Evolutionary conservation across 2,113 vertebrate genomes (phyloP).

Genomic region (Hoplias malabaricus): DNA sequence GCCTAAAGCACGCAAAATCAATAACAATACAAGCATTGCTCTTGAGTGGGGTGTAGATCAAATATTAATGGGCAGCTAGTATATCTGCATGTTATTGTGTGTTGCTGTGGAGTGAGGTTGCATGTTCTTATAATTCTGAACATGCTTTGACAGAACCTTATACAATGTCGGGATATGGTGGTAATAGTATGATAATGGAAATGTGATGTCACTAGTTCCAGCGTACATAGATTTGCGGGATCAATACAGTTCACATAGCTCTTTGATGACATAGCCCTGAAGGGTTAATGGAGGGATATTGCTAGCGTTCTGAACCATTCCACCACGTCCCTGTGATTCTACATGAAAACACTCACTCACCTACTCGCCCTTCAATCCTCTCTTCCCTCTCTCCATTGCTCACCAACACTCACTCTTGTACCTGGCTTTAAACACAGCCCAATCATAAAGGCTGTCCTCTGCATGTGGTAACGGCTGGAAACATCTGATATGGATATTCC

Average conservation of each 20-base stretch:
- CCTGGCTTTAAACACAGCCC: neutral
- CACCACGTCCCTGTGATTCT: neutral
- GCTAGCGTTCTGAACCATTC: neutral
- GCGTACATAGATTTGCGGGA: neutral
- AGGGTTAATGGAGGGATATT: neutral
- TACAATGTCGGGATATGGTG: too few species aligned
- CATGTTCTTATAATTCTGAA: neutral
- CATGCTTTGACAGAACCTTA: too few species aligned
- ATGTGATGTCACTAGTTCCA: too few species aligned
- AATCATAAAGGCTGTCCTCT: neutral
- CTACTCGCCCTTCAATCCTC: too few species aligned
- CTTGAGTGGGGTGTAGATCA: conserved; percentile 54
- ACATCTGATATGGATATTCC: neutral
- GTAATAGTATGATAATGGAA: too few species aligned
- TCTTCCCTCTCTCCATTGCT: neutral
- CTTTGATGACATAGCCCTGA: neutral
- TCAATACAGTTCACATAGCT: neutral
- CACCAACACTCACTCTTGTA: neutral
- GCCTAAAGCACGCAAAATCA: conserved; percentile 59
- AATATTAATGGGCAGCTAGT: conserved; percentile 49
- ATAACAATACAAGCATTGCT: conserved; percentile 46
- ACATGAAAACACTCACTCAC: neutral
- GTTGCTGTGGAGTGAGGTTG: conserved; percentile 7
- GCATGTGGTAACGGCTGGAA: neutral
- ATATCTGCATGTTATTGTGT: conserved; percentile 22